Evolutionary conservation across 2,113 vertebrate genomes (phyloP).

Genomic region (Todiramphus chloris): DNA sequence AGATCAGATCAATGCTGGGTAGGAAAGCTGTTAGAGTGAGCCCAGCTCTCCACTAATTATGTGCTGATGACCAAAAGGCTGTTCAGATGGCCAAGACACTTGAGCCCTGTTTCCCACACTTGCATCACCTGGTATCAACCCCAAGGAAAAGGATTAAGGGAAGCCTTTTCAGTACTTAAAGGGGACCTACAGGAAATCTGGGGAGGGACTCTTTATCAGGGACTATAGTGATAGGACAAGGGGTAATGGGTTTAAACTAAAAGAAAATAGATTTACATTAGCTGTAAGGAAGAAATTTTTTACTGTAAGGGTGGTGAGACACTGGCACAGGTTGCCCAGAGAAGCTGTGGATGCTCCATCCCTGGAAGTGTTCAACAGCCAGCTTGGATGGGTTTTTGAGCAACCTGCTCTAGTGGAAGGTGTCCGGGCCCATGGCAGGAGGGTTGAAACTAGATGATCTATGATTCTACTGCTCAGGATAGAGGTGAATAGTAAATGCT

Average conservation of each 20-base stretch:
- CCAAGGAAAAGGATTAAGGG: background rate
- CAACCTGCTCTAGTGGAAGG: background rate
- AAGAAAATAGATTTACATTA: background rate
- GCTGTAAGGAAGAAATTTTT: background rate
- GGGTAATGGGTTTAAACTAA: background rate
- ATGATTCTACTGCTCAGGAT: background rate
- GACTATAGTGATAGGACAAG: background rate
- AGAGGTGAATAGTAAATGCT: background rate
- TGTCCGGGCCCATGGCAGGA: background rate
- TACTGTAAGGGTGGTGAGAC: background rate
- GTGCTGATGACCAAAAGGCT: background rate
- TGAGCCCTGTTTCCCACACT: background rate
- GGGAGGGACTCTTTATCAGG: too few species aligned
- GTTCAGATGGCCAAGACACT: background rate
- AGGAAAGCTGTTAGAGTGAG: background rate
- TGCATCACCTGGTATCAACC: background rate
- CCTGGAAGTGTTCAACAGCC: background rate
- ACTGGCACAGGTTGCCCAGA: background rate
- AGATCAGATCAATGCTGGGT: accelerated
- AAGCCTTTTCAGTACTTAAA: background rate
- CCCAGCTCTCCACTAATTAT: background rate
- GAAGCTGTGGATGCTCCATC: background rate
- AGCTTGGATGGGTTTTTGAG: background rate
- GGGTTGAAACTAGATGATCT: background rate
- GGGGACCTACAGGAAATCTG: background rate